These are phyloP conservation scores for Sinocyclocheilus anophthalmus DNA, from an alignment of 2,113 vertebrate genomes.

Conservation along the genomic window DNA sequence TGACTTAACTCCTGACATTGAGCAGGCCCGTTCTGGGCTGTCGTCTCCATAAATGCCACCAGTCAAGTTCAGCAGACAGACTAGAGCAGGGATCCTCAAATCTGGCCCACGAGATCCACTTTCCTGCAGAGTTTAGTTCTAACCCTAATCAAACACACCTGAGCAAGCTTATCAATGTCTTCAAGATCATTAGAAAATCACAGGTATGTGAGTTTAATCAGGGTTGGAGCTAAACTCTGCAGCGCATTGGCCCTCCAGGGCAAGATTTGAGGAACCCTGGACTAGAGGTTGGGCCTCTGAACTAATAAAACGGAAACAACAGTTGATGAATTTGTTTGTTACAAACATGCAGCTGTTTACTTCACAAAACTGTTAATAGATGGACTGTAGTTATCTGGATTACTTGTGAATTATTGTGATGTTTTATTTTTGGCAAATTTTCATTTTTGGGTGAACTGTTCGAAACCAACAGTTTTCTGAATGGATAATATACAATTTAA, in stretches of 20 bases:
- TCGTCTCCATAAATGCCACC: neutral
- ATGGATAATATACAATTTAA: neutral
- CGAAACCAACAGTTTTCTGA: neutral
- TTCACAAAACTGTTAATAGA: neutral
- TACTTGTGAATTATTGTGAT: neutral
- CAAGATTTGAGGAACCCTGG: too few species aligned
- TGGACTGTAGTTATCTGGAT: neutral
- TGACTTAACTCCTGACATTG: neutral
- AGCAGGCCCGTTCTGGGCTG: neutral
- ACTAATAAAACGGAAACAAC: too few species aligned
- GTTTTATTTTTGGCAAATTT: neutral
- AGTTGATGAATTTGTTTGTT: neutral
- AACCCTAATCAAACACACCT: too few species aligned
- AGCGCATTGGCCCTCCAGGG: too few species aligned
- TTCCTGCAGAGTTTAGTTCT: too few species aligned
- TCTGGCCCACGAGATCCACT: too few species aligned
- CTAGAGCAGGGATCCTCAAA: neutral
- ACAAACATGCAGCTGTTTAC: neutral
- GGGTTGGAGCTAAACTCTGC: too few species aligned
- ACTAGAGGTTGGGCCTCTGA: slow-evolving; percentile 8
- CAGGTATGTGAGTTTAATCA: too few species aligned
- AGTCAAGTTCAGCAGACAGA: slow-evolving; percentile 24
- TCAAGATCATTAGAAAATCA: too few species aligned
- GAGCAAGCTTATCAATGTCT: too few species aligned
- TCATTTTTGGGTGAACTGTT: neutral